phyloP scores from a whole-genome alignment of 2,113 vertebrate genomes.

The Hydropotes inermis region DNA sequence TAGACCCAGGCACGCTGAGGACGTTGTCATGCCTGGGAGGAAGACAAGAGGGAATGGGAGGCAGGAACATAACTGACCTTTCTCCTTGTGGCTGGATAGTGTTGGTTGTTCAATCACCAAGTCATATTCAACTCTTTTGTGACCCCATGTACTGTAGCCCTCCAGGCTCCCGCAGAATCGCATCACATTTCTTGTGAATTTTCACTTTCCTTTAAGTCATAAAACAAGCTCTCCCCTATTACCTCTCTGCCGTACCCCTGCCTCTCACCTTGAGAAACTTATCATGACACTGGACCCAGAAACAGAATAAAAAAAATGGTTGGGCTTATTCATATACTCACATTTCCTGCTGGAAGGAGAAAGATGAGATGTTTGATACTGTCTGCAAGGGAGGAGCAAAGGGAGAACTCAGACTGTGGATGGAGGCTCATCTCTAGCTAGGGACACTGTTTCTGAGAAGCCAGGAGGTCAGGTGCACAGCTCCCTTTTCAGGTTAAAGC shows the following conservation, averaged over 20 bases:
- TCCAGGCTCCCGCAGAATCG: neutral
- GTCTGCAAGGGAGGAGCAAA: neutral
- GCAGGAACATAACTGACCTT: neutral
- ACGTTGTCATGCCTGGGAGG: rapidly evolving
- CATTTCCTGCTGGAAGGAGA: neutral
- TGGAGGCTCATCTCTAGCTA: neutral
- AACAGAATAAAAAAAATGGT: neutral
- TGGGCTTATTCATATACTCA: neutral
- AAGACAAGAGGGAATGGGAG: neutral
- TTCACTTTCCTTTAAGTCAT: neutral
- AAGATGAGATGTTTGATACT: neutral
- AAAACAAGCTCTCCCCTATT: neutral
- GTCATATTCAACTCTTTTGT: neutral
- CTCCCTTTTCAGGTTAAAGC: neutral
- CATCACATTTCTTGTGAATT: neutral
- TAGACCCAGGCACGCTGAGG: neutral
- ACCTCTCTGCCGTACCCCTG: neutral
- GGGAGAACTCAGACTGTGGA: neutral
- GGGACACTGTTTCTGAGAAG: neutral
- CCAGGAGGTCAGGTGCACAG: neutral
- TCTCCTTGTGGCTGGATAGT: too few relatives aligned
- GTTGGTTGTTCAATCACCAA: neutral
- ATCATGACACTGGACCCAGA: neutral
- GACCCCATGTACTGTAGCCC: neutral
- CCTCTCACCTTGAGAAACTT: neutral